phyloP scores from a whole-genome alignment of 2,888 invertebrate species.

The Sericinus montela region DNA sequence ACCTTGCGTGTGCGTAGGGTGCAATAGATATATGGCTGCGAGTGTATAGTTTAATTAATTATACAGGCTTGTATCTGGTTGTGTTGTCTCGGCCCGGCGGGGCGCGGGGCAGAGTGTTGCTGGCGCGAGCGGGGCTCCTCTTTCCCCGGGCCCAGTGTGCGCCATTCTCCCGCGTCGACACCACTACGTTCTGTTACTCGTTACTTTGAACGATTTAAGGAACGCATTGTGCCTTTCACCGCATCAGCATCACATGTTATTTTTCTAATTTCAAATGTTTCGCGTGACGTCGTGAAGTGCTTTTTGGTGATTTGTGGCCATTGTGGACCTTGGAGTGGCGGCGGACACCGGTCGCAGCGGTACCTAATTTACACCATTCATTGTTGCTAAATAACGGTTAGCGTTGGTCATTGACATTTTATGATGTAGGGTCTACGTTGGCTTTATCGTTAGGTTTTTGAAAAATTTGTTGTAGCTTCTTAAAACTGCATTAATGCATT shows the following conservation, averaged over 20 bases:
- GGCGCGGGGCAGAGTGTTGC: constrained; percentile 25
- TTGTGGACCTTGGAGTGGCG: constrained; percentile 49
- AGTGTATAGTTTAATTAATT: constrained; percentile 69
- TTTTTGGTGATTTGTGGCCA: constrained; percentile 71
- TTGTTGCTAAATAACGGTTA: constrained; percentile 47
- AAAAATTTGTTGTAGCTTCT: constrained; percentile 13
- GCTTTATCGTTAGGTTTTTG: constrained; percentile 14
- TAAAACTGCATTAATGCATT: not conserved
- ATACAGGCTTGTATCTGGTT: constrained; percentile 69
- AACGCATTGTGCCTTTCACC: constrained; percentile 74
- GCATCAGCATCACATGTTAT: constrained; percentile 61
- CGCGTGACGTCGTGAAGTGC: constrained; percentile 68
- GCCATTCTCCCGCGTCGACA: constrained; percentile 61
- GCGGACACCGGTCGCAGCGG: constrained; percentile 47
- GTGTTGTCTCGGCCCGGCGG: constrained; percentile 31
- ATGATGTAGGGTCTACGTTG: constrained; percentile 33
- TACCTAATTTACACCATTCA: constrained; percentile 52
- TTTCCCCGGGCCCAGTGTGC: constrained; percentile 34
- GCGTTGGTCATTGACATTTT: constrained; percentile 45
- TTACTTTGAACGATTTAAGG: constrained; percentile 62
- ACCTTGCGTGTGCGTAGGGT: constrained; percentile 67
- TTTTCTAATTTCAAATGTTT: constrained; percentile 50
- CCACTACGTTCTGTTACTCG: constrained; percentile 66
- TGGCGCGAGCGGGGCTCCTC: constrained; percentile 34
- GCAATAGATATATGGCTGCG: constrained; percentile 42